Base-by-base conservation (phyloP, 2,113 vertebrate species). In the Siniperca chuatsi region DNA sequence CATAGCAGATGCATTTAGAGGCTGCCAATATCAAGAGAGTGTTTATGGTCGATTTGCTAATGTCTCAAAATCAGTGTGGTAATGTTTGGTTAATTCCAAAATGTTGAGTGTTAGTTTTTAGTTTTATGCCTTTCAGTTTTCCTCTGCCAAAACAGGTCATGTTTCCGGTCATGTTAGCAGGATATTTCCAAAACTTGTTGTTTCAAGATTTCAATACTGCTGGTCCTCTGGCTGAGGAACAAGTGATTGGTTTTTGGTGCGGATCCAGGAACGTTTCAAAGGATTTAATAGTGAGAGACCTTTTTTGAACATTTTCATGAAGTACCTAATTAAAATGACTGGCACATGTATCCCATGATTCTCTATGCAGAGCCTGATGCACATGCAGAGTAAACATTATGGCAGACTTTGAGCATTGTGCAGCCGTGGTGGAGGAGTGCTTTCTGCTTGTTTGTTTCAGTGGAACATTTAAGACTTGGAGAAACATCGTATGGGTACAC, bases 251-350 rank as follows among this genome's bases (percentile, higher is more conserved):
- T 8, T 54, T n/a, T 25, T 79, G 15, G 0, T 68, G 37, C 12
- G 2, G 35, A 13, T 75, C 25, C 79, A 81, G 68, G 16, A 33
- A 29, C 13, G n/a, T 55, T 64, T 48, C 20, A 18, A 21, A 50
- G 40, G 77, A 50, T 48, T 60, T 16, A 33, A 58, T 15, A 60
- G 54, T 50, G 7, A 48, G 44, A 70, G 81, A 21, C 54, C 16
- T 48, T 75, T 54, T 70, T 40, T 25, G 33, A 82, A 82, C 44
- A 40, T 58, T 48, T 58, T 70, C 21, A 52, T 29, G 21, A 70
- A 54, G 46, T 21, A 3, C 55, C 44, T 82, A 44, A 83, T 25
- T 20, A 20, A 50, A 71, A 82, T 73, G 50, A 60, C 69, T 78
- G 82, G 75, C 68, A 40, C 29, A 40, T 21, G 67, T 48, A 6